phyloP scores from a whole-genome alignment of 2,888 invertebrate genomes.

The Lasius platythorax region DNA sequence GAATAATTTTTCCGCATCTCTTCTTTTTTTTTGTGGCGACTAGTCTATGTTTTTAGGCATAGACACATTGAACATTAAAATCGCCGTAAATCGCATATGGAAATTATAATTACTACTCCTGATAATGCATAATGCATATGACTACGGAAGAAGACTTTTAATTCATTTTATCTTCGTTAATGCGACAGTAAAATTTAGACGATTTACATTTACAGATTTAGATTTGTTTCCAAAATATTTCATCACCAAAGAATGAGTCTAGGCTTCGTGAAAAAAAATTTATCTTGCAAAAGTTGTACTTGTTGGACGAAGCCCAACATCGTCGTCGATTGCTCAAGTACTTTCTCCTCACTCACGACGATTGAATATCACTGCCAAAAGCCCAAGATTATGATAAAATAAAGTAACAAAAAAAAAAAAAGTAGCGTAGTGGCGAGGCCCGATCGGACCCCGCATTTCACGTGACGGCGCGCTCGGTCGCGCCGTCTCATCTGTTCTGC shows the following conservation, averaged over 20 bases:
- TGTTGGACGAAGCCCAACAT: conserved; percentile 18
- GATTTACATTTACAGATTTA: not conserved
- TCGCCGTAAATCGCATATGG: too few relatives aligned
- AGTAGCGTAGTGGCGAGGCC: conserved; percentile 42
- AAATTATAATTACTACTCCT: not conserved
- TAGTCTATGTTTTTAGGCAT: not conserved
- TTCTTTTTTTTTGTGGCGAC: not conserved
- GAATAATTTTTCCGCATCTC: not conserved
- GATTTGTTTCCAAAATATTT: not conserved
- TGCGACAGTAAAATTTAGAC: not conserved
- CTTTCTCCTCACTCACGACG: conserved; percentile 83
- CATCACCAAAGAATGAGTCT: not conserved
- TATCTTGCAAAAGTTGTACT: conserved; percentile 35
- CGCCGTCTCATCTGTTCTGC: conserved; percentile 41
- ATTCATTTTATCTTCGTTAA: not conserved
- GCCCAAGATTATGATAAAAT: conserved; percentile 74
- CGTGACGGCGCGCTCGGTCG: conserved; percentile 19
- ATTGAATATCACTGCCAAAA: conserved; percentile 85
- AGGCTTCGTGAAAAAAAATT: not conserved
- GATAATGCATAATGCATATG: not conserved
- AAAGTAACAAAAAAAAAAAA: conserved; percentile 53
- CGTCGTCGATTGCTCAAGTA: conserved; percentile 29
- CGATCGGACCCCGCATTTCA: conserved; percentile 48
- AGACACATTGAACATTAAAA: not conserved
- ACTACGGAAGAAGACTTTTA: not conserved